Conservation (phyloP, 2,888 invertebrate species). For the Oxycera nigricornis region DNA sequence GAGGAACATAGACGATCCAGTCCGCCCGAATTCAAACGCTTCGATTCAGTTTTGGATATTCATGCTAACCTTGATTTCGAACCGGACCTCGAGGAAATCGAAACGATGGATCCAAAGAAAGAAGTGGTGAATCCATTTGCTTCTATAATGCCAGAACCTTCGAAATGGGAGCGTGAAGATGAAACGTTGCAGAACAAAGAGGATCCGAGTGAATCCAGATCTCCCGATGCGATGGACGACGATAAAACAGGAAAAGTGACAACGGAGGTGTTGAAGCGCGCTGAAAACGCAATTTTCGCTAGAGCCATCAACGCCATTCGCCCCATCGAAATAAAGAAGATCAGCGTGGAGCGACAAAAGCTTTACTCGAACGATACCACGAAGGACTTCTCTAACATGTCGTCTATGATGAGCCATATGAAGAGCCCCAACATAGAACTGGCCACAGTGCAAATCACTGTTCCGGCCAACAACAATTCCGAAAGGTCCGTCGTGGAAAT, state of each 20-base stretch:
- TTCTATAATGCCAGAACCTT: constrained; percentile 74
- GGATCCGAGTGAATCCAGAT: constrained; percentile 55
- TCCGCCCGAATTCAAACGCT: constrained; percentile 52
- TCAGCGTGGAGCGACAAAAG: constrained; percentile 71
- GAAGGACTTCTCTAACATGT: constrained; percentile 51
- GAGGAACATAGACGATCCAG: constrained; percentile 41
- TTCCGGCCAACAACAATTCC: constrained; percentile 63
- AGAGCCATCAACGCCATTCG: constrained; percentile 84
- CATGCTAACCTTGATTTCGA: constrained; percentile 55
- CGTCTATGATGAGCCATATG: constrained; percentile 44
- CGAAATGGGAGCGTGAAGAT: constrained; percentile 89
- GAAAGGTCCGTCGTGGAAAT: constrained; percentile 64
- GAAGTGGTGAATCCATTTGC: constrained; percentile 64
- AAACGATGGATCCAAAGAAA: constrained; percentile 41
- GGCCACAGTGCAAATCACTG: constrained; percentile 64
- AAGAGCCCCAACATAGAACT: constrained; percentile 49
- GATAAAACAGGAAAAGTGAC: constrained; percentile 75
- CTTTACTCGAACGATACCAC: constrained; percentile 65
- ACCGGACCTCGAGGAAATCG: constrained; percentile 52
- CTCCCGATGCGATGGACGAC: constrained; percentile 53
- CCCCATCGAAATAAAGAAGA: constrained; percentile 79
- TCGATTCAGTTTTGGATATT: constrained; percentile 55
- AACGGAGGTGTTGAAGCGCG: constrained; percentile 86
- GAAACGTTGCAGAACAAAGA: constrained; percentile 63
- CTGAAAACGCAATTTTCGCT: constrained; percentile 90